Evolutionary conservation across 2,888 invertebrate genomes (phyloP), one percentile per base, ranked within the genome.

Genomic region (Hyppa rectilinea): DNA sequence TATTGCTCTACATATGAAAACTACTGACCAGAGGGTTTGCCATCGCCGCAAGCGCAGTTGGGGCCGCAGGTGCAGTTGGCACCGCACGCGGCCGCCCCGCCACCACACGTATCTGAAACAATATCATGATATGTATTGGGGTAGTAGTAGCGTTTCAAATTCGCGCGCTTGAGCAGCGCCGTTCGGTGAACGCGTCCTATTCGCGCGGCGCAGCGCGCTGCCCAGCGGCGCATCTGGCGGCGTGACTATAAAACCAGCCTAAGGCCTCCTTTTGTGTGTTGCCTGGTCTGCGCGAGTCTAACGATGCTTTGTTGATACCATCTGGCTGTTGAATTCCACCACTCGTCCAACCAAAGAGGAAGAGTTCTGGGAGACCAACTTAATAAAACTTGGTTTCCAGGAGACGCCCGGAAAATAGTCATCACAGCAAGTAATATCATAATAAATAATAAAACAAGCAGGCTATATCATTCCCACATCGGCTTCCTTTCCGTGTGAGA

Each of bases 21-120:
- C n/a, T 26, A 20, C 76, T 75, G 34, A 90, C 90, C 90, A 47
- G 90, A 88, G 60, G 90, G 77, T 61, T 90, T 89, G 77, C 90
- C 90, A 88, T 90, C 90, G 75, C 95, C 95, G 89, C 97, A 97
- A 31, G 96, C 94, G 92, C 97, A 97, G 86, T 88, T 94, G 23
- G 96, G 96, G 68, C 96, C 96, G 88, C 96, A 97, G 56, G 96
- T 96, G 93, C 96, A 97, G 85, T 91, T 92, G 6, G 92, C 89
- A 52, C 96, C 96, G 88, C 96, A 97, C 45, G 95, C 96, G 69
- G 95, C 94, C 78, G 90, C 89, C 66, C 96, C 96, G 71, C 96
- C 94, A 63, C 93, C 91, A 85, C 97, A 97, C 76, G 96, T 96
- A 70, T 95, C 97, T 97, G 89, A 0, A 90, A 91, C 80, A 10